Conservation (phyloP, 2,113 vertebrate species). For the Chaenogobius annularis region DNA sequence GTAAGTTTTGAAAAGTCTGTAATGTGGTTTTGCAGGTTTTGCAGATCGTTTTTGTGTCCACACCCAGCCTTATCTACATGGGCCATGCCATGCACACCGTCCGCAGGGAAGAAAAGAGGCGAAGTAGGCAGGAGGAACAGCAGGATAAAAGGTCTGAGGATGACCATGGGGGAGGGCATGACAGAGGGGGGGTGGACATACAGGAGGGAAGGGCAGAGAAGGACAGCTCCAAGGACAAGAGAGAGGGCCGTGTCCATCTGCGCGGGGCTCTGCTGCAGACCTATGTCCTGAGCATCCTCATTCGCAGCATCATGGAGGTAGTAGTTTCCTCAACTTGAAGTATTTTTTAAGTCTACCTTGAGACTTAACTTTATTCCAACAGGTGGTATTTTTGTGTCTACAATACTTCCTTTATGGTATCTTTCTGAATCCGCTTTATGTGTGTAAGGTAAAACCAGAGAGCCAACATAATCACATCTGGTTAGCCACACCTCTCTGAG, state of each 20-base stretch:
- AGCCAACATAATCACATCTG: neutral
- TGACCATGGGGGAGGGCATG: conserved; percentile 61
- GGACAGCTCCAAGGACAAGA: conserved; percentile 60
- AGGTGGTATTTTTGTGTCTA: conserved; percentile 90
- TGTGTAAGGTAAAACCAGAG: conserved; percentile 75
- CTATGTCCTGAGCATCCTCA: conserved; percentile 89
- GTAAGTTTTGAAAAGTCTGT: neutral
- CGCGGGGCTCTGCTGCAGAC: conserved; percentile 88
- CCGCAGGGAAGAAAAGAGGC: conserved; percentile 88
- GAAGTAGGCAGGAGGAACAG: conserved; percentile 73
- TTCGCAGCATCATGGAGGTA: conserved; percentile 88
- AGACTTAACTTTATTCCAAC: neutral
- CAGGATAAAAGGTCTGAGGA: conserved; percentile 45
- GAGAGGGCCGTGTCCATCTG: conserved; percentile 68
- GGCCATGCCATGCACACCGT: conserved; percentile 92
- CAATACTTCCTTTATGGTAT: conserved; percentile 92
- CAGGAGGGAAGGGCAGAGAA: conserved; percentile 66
- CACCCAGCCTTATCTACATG: conserved; percentile 94
- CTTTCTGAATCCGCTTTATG: conserved; percentile 87
- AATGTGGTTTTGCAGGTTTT: conserved; percentile 75
- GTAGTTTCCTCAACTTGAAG: neutral
- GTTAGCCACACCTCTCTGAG: neutral
- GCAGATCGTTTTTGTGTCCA: conserved; percentile 97
- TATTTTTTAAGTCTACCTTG: neutral
- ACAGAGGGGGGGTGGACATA: conserved; percentile 72